A percentile compares a stretch with the other conserved stretches of the same genome.
These are phyloP conservation scores for Lophius piscatorius DNA, from an alignment of 2,113 vertebrate species.

Conservation along the genomic window DNA sequence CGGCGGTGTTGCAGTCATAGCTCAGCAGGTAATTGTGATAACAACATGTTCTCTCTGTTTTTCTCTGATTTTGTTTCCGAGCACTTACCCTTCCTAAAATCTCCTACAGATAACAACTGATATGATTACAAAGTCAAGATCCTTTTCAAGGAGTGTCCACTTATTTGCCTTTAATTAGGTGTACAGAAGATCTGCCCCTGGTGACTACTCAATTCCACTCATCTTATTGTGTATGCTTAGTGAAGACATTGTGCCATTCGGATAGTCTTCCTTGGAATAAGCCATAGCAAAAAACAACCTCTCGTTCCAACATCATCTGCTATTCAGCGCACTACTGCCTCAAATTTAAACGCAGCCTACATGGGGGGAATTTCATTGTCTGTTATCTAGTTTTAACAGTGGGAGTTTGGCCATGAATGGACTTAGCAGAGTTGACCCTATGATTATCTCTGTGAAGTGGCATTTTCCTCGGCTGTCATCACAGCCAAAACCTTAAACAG, in stretches of 20 bases:
- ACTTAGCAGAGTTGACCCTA: conserved; percentile 56
- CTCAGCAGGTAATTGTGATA: conserved; percentile 77
- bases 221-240: conserved; percentile 29
- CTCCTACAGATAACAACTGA: conserved; percentile 68
- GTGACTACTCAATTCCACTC: conserved; percentile 35
- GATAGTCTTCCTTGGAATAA: conserved; percentile 47
- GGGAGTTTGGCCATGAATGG: conserved; percentile 54
- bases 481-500: conserved; percentile 58
- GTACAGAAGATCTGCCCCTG: conserved; percentile 50
- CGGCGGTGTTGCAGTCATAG: conserved; percentile 59
- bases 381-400: conserved; percentile 58
- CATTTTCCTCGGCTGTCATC: conserved; percentile 71
- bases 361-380: conserved; percentile 57
- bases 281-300: conserved; percentile 48
- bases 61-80: conserved; percentile 71
- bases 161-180: conserved; percentile 61
- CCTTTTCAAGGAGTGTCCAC: conserved; percentile 65
- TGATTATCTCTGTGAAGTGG: conserved; percentile 63
- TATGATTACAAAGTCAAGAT: conserved; percentile 76
- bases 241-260: conserved; percentile 35
- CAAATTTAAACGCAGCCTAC: conserved; percentile 54
- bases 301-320: conserved; percentile 48
- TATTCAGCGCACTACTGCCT: conserved; percentile 29
- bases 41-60: conserved; percentile 66
- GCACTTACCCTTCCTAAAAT: conserved; percentile 72